Base-by-base conservation (phyloP, 2,113 vertebrate species). In the Vulpes lagopus region DNA sequence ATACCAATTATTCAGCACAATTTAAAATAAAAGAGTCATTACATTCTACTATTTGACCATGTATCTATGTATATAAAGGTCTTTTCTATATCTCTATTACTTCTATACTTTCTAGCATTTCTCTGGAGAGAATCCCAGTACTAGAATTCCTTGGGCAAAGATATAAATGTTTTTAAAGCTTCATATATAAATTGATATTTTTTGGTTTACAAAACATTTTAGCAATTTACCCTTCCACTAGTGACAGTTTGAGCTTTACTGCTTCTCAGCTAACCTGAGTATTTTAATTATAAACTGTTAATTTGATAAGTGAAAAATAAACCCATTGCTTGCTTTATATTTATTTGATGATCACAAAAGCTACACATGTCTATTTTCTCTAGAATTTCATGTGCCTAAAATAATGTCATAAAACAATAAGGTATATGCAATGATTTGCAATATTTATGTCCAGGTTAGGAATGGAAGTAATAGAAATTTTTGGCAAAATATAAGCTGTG, bases 171-270 rank as follows among this genome's bases (percentile, higher is more conserved):
- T 92, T 88, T 80, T 86, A 71, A 86, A 88, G 55, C 9, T 84
- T 69, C 83, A 80, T 30, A 79, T 87, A 85, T 14, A 95, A 89
- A 74, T 16, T 0, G 23, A 11, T 73, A 30, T 43, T 96, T 95
- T 91, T 76, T 23, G 17, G 38, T 91, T 96, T 83, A 93, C 38
- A 74, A 76, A 90, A 79, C 43, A 88, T 86, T 91, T 89, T 94
- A 92, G 6, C 53, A 71, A 38, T 92, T 91, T 62, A 83, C 57
- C 19, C 14, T 69, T 71, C 55, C 2, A 76, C 11, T 14, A 38
- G 7, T 38, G 79, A 64, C 10, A 82, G 22, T 20, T 35, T 76
- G 23, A 15, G 22, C 51, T 96, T 94, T 53, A 43, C 11, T 71
- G 57, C 20, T 67, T 95, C 55, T 95, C 11, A 59, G 87, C n/a